These are phyloP conservation scores for Drosophila neutralis DNA, from an alignment of 2,888 invertebrate genomes.

Conservation along the genomic window DNA sequence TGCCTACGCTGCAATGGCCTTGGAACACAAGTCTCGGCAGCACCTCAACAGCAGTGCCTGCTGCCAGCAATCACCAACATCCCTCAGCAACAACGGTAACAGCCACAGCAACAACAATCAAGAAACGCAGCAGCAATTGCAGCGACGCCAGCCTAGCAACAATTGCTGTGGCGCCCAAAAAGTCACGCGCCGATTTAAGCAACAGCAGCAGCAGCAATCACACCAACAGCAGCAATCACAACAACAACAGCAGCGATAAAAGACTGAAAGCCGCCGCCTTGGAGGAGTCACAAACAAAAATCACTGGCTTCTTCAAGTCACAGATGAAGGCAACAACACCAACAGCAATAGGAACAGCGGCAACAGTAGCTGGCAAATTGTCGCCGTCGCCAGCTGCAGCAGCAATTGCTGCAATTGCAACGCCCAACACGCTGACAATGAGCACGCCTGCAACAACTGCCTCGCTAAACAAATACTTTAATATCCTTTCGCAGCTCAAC, in stretches of 20 bases:
- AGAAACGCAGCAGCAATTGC: conserved; percentile 24
- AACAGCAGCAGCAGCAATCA: conserved; percentile 17
- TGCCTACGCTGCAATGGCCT: conserved; percentile 83
- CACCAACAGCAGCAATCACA: conserved; percentile 25
- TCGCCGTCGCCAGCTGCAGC: conserved; percentile 52
- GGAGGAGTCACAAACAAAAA: conserved; percentile 89
- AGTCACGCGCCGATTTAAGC: conserved; percentile 68
- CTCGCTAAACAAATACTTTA: conserved; percentile 84
- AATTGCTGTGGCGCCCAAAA: conserved; percentile 73
- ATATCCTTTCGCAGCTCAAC: conserved; percentile 81
- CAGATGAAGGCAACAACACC: conserved; percentile 88
- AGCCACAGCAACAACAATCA: conserved; percentile 20
- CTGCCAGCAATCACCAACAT: conserved; percentile 36
- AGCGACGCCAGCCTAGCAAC: conserved; percentile 38
- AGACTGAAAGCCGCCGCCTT: conserved; percentile 84
- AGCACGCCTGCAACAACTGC: conserved; percentile 80
- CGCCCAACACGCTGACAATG: conserved; percentile 75
- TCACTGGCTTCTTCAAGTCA: conserved; percentile 92
- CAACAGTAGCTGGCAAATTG: conserved; percentile 36
- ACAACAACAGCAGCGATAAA: conserved; percentile 65
- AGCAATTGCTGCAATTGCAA: conserved; percentile 34
- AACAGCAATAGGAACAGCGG: conserved; percentile 19
- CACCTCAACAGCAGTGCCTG: conserved; percentile 64
- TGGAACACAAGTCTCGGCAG: conserved; percentile 79
- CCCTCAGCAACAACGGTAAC: conserved; percentile 24